Conservation (phyloP, 2,888 invertebrate species). For the Eurois occulta region DNA sequence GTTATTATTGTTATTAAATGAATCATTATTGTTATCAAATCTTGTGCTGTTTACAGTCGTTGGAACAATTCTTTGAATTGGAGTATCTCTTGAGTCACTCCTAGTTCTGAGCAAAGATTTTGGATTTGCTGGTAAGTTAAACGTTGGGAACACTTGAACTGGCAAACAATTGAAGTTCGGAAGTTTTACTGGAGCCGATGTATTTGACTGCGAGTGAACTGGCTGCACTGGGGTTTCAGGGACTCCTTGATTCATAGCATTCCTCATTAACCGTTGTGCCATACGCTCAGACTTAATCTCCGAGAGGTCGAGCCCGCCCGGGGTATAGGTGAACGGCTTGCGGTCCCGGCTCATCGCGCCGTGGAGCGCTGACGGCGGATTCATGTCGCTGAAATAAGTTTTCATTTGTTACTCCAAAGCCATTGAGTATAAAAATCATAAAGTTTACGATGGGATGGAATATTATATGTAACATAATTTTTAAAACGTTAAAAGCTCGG, state of each 20-base stretch:
- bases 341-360: constrained; percentile 98
- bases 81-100: constrained; percentile 78
- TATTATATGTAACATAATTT: constrained; percentile 71
- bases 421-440: constrained; percentile 57
- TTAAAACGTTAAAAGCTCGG: constrained; percentile 72
- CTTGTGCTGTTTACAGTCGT: constrained; percentile 69
- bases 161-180: constrained; percentile 88
- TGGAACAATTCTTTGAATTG: constrained; percentile 66
- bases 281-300: constrained; percentile 97
- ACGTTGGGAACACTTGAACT: constrained; percentile 90
- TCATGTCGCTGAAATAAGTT: constrained; percentile 87
- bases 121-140: constrained; percentile 93
- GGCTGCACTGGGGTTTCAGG: constrained; percentile 91
- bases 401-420: constrained; percentile 70
- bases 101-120: constrained; percentile 87
- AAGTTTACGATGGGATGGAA: constrained; percentile 69
- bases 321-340: constrained; percentile 98
- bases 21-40: constrained; percentile 68
- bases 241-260: constrained; percentile 92
- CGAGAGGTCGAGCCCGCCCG: constrained; percentile 97
- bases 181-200: constrained; percentile 84
- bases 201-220: constrained; percentile 86
- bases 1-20: constrained; percentile 73
- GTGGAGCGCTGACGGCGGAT: constrained; percentile 96
- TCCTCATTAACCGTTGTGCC: constrained; percentile 93